Percentiles rank a stretch among this genome's conserved stretches.
Evolutionary conservation across 2,113 vertebrate genomes (phyloP).

Genomic region (Pandion haliaetus): DNA sequence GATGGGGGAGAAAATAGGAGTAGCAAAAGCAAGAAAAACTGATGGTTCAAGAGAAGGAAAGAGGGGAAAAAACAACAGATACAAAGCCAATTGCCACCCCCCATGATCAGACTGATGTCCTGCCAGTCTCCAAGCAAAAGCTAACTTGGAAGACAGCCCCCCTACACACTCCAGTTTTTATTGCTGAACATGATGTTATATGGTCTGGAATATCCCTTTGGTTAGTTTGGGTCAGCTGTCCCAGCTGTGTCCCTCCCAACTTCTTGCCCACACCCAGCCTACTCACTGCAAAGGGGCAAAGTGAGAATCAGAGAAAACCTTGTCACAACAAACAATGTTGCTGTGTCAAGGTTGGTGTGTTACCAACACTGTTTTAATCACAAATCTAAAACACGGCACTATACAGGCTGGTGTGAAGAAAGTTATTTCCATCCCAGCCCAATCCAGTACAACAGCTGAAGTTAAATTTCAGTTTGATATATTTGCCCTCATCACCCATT

Average conservation of each 20-base stretch:
- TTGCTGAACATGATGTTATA: rapidly evolving
- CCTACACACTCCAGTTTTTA: not conserved
- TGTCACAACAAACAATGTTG: not conserved
- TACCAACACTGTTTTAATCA: not conserved
- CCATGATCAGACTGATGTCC: not conserved
- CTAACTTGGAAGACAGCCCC: not conserved
- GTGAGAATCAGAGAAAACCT: not conserved
- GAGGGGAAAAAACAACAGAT: not conserved
- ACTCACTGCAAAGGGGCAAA: not conserved
- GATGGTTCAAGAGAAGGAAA: not conserved
- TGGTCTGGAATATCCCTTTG: not conserved
- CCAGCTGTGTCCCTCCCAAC: not conserved
- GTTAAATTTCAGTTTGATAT: not conserved
- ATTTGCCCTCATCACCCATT: not conserved
- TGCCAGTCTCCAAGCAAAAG: not conserved
- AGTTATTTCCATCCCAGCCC: not conserved
- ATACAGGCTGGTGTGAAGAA: not conserved
- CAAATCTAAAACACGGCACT: not conserved
- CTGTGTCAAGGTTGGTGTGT: not conserved
- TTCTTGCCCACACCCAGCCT: not conserved
- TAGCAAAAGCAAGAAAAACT: not conserved
- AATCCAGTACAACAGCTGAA: not conserved
- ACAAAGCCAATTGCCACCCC: not conserved
- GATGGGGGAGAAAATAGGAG: not conserved
- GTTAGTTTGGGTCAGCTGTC: not conserved